phyloP scores from a whole-genome alignment of 30 jellyfish, hydroid and myxozoan genomes.

The Phacellophora camtschatica region DNA sequence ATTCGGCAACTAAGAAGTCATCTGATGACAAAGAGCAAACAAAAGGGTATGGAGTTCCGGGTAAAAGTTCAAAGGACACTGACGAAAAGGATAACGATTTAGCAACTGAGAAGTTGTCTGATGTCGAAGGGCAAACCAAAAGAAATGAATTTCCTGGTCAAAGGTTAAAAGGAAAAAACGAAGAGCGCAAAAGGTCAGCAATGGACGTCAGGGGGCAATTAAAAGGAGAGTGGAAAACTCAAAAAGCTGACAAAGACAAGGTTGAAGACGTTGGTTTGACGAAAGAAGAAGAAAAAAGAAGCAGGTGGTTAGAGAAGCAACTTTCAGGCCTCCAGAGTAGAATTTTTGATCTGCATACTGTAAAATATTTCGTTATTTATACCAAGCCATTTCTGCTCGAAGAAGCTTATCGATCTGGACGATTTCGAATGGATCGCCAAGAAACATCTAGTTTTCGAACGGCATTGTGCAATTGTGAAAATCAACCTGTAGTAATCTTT shows the following conservation, averaged over 20 bases:
- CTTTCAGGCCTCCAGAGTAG: conserved; percentile 11
- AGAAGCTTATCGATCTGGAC: not conserved
- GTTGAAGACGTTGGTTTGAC: too few species aligned
- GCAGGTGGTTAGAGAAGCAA: conserved; percentile 17
- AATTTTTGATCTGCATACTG: not conserved
- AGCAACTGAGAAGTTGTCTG: too few species aligned
- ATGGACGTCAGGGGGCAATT: too few species aligned
- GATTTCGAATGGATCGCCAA: not conserved
- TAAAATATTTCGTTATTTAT: conserved; percentile 7
- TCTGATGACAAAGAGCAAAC: too few species aligned
- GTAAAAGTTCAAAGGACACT: too few species aligned
- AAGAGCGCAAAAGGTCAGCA: too few species aligned
- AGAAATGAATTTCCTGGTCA: too few species aligned
- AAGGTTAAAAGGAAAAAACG: too few species aligned
- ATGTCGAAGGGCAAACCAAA: too few species aligned
- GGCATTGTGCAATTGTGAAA: not conserved
- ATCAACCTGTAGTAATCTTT: conserved; percentile 14
- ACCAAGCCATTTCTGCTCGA: not conserved
- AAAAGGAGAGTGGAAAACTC: not conserved
- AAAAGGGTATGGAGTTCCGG: too few species aligned
- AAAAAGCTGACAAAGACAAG: not conserved
- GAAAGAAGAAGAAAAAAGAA: not conserved
- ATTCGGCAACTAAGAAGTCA: too few species aligned
- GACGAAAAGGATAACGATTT: too few species aligned
- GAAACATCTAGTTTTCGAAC: not conserved